Base-by-base conservation (phyloP, 2,113 vertebrate genomes). In the Equus quagga region DNA sequence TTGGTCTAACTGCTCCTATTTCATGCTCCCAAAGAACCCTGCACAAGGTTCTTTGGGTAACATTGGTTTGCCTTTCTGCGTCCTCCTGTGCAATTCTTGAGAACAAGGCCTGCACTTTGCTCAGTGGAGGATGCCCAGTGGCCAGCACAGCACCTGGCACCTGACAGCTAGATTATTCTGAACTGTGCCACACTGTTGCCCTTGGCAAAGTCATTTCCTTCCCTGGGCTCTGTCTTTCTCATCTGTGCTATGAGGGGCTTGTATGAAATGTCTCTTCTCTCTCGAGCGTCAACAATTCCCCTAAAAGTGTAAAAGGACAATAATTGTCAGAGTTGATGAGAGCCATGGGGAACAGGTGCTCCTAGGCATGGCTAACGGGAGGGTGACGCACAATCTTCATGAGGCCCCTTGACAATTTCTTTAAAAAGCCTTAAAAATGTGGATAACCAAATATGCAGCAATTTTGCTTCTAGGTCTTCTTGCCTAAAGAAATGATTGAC, bases 381-480 rank as follows among this genome's bases (percentile, higher is more conserved):
- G 44, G 31, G 24, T 76, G 51, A 89, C 5, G 15, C 19, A 9
- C 11, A 44, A 19, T 60, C 56, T 31, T 21, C 72, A 65, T 0
- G 7, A 58, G 49, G 64, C 5, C 46, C 60, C 46, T 41, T 46
- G 46, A 51, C n/a, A 80, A 28, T 41, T 54, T 44, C 65, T 83
- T 93, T 28, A 54, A 69, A 73, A 91, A 10, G 13, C 9, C 33
- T 33, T 67, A 91, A 96, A 89, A 87, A 86, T 81, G 15, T 60
- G 24, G 65, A 44, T 6, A 17, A 75, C 31, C 64, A 70, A 54
- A 84, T 60, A 70, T 41, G n/a, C 9, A 69, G 49, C 3, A 24
- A 73, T 94, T 92, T 93, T 95, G 33, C 46, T 82, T 81, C 11
- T 60, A 91, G 72, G 49, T 54, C 26, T 93, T 84, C 15, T 96